These are phyloP conservation scores for Triops longicaudatus DNA, from an alignment of 1,140 invertebrate species.

Conservation along the genomic window DNA sequence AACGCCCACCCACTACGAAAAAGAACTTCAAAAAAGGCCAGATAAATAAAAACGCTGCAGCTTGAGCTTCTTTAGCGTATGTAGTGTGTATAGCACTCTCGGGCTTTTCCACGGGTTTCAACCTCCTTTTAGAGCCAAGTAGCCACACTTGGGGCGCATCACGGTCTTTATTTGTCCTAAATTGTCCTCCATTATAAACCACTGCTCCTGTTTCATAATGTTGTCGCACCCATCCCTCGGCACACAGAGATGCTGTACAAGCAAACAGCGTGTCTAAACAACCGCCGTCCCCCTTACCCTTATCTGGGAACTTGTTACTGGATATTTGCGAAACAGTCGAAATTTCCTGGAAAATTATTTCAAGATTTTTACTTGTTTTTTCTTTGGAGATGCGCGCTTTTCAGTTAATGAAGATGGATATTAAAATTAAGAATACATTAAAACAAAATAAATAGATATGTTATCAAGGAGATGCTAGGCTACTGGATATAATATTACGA, in stretches of 20 bases:
- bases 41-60: no score
- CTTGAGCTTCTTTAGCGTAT: neutral
- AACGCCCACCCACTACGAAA: conserved; percentile 13
- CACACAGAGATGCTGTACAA: conserved; percentile 11
- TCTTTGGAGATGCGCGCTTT: no score
- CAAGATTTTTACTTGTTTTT: no score
- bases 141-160: neutral
- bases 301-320: neutral
- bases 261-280: conserved; percentile 5
- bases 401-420: no score
- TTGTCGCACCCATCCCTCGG: conserved; percentile 9
- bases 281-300: neutral
- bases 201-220: conserved; percentile 12
- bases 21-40: neutral
- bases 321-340: neutral
- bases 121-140: neutral
- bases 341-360: neutral
- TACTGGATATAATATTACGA: no score
- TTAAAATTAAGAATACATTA: no score
- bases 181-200: conserved; percentile 6
- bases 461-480: no score
- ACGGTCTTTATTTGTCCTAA: conserved; percentile 2
- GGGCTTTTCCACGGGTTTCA: neutral
- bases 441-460: no score
- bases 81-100: no score